Evolutionary conservation across 2,797 vertebrate genomes (phyloP), one percentile per base, ranked within the genome.

Genomic region (Siniperca undulata): DNA sequence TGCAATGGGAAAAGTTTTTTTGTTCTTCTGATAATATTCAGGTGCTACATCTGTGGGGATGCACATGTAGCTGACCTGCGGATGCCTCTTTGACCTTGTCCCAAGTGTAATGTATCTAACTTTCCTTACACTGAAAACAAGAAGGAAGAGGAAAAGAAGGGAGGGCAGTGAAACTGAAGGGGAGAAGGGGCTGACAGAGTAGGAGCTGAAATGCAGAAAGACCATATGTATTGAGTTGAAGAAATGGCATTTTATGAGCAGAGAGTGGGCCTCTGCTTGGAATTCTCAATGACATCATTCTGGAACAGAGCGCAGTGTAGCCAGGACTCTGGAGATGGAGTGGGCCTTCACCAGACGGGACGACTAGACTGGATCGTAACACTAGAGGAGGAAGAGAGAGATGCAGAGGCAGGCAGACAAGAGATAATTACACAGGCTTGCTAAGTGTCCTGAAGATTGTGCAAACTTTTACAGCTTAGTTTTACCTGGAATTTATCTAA

Each of bases 271-370:
- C 93, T 94, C 94, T 82, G 91, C 91, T 90, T 92, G 94, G 93
- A 95, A 95, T 94, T 95, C 92, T 91, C 91, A 83, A 92, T 96
- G 94, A 96, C 95, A 94, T 96, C 94, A 95, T 93, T 79, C 79
- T 86, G 77, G 82, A 90, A 87, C 74, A 14, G 69, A 87, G 80
- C 42, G 38, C 72, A 42, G 27, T n/a, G 65, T 74, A 86, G 86
- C 76, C 80, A 70, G 83, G 78, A 67, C 80, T 87, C 70, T 0
- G 70, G 84, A 91, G 89, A 84, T 72, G 85, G 71, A 92, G 86
- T 67, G 66, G 77, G 89, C 82, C 82, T 84, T 90, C 61, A 70
- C 69, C 82, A 90, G 84, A 89, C 84, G 0, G 70, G 74, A 22
- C 9, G 83, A 65, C 83, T 76, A 84, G 88, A 84, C 87, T 44